Evolutionary conservation across 35 echinoderm and acorn worm species (phyloP).

Genomic region (Patiria miniata): DNA sequence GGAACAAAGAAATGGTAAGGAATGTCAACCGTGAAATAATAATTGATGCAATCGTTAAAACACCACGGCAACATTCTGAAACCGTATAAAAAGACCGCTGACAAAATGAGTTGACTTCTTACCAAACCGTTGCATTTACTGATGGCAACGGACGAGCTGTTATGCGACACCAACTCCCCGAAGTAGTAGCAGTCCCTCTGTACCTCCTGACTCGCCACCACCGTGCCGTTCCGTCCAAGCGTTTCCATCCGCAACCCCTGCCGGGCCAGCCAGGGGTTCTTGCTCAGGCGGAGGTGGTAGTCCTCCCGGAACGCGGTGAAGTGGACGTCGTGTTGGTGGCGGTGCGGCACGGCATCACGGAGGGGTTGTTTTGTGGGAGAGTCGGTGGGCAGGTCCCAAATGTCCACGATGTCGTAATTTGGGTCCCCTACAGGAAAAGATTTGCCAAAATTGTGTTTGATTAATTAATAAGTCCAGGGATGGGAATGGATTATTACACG

Average conservation of each 20-base stretch:
- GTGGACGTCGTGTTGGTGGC: slow-evolving; percentile 35
- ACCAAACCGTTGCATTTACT: slow-evolving; percentile 86
- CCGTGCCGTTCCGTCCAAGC: slow-evolving; percentile 46
- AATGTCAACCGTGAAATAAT: too few species aligned
- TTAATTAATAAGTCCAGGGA: not conserved
- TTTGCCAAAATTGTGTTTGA: not conserved
- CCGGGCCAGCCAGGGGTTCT: slow-evolving; percentile 66
- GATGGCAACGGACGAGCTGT: slow-evolving; percentile 55
- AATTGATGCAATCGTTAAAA: too few species aligned
- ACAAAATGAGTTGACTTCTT: slow-evolving; percentile 35
- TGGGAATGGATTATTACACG: not conserved
- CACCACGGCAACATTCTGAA: too few species aligned
- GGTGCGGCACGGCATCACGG: not conserved
- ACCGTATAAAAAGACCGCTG: too few species aligned
- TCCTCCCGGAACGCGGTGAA: slow-evolving; percentile 60
- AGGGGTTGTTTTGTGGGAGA: not conserved
- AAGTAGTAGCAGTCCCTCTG: slow-evolving; percentile 61
- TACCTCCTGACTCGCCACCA: slow-evolving; percentile 23
- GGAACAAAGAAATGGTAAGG: too few species aligned
- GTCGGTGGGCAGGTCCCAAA: not conserved
- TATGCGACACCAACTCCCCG: slow-evolving; percentile 47
- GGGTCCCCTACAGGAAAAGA: not conserved
- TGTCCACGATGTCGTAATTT: not conserved
- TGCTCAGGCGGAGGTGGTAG: slow-evolving; percentile 39
- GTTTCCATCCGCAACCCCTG: slow-evolving; percentile 59